Base-by-base conservation (phyloP, 2,888 invertebrate genomes). In the Patella caerulea region DNA sequence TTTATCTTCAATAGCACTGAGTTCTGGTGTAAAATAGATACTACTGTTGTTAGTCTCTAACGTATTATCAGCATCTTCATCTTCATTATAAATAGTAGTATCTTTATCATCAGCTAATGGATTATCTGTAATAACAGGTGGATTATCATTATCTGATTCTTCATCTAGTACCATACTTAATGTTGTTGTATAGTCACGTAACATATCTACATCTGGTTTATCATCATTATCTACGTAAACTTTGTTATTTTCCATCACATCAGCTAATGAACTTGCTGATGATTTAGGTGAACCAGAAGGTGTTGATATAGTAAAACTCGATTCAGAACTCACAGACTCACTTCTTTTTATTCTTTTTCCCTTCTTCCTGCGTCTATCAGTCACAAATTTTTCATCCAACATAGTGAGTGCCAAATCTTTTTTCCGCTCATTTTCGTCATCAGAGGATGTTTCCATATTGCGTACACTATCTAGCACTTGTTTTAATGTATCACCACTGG, bases 291-390 rank as follows among this genome's bases (percentile, higher is more conserved):
- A 88, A 19, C 84, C 85, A 80, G 87, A 88, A 55, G 88, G 87
- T 3, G 89, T 87, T 9, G 89, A 88, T 65, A 88, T 83, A 9
- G 88, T 89, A 74, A 87, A 84, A 81, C 87, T 88, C 1, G 86
- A 84, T 52, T 86, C 86, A 2, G 88, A 86, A 56, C 83, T 82
- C 71, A 80, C 78, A 70, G 86, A 84, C 52, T 83, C 81, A 79
- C 70, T 56, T 83, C 75, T 71, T 69, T 65, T 69, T 75, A 76
- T 78, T 82, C 80, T 73, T 79, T 80, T 80, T 81, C 81, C 80
- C 76, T 77, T 69, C 72, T 72, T 34, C 55, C 70, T 24, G 19
- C 76, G 77, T 74, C 83, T 78, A 77, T 81, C 55, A 3, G 79
- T 89, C 4, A 89, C 83, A 83, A 88, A 88, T 34, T 83, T 82